Base-by-base conservation (phyloP, 2,888 invertebrate species). In the Hemaris fuciformis region DNA sequence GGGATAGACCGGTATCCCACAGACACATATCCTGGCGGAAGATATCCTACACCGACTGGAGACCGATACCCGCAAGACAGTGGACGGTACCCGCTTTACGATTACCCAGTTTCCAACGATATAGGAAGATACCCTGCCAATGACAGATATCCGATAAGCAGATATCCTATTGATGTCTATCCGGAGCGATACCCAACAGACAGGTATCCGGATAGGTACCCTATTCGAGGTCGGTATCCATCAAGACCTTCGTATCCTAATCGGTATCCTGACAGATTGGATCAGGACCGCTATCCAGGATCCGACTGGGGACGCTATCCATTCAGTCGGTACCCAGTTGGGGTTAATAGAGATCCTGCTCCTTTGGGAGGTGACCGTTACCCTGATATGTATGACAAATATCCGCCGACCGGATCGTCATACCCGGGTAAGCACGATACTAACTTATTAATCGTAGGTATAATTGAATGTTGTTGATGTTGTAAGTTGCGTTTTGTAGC, bases 401-500 rank as follows among this genome's bases (percentile, higher is more conserved):
- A 93, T 91, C 94, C 94, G 85, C 91, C 92, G 85, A 89, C 89
- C 87, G 91, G 91, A 85, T 88, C 91, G 66, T 90, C 91, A 76
- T 91, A 88, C 75, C 90, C 89, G 75, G 92, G 92, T 92, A 85
- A 90, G 91, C 84, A 84, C 71, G 60, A 62, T 57, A 63, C 58
- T 65, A 61, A 64, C 43, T 25, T 38, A n/a, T 38, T 48, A 13
- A 10, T 10, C n/a, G 5, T 27, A 53, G 18, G 15, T 6, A 6
- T 48, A 22, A 6, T 13, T 41, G 18, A 18, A 23, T 41, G 23
- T 25, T 1, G n/a, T 25, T 18, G 41, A 18, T 53, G 15, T 53
- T 53, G 18, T 53, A 53, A 31, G 27, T 18, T 18, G 20, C 31
- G 18, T 31, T 53, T 53, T 53, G 25, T 68, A 80, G 71, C 80